These are phyloP conservation scores for Chionomys nivalis DNA, from an alignment of 2,113 vertebrate species.

Conservation along the genomic window DNA sequence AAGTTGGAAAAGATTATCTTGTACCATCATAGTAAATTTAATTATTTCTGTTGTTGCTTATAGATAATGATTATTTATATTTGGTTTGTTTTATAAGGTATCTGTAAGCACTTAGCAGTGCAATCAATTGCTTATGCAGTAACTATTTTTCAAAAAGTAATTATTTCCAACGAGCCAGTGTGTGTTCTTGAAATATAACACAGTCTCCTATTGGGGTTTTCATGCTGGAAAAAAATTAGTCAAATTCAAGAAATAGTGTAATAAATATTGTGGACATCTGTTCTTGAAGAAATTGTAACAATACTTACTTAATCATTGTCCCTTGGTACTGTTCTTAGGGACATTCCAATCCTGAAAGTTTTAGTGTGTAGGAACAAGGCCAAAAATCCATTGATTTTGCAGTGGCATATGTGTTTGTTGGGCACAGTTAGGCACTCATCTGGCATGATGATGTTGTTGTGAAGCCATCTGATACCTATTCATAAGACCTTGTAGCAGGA, in stretches of 20 bases:
- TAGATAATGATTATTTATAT: slow-evolving; percentile 67
- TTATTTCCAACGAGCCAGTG: slow-evolving; percentile 55
- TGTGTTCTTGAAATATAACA: slow-evolving; percentile 48
- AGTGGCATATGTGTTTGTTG: slow-evolving; percentile 45
- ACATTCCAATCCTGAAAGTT: not conserved
- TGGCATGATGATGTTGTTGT: slow-evolving; percentile 1
- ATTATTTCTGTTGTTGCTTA: slow-evolving; percentile 66
- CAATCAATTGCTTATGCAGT: slow-evolving; percentile 70
- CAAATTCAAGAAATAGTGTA: slow-evolving; percentile 33
- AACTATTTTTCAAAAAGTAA: slow-evolving; percentile 73
- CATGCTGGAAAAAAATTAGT: not conserved
- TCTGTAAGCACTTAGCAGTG: slow-evolving; percentile 54
- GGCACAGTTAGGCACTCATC: not conserved
- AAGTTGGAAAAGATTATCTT: slow-evolving; percentile 60
- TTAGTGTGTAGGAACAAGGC: not conserved
- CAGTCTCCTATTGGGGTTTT: slow-evolving; percentile 17
- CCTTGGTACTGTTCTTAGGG: slow-evolving; percentile 1
- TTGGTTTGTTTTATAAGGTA: slow-evolving; percentile 64
- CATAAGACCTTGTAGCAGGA: not conserved
- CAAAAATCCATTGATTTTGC: slow-evolving; percentile 19
- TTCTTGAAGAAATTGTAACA: slow-evolving; percentile 39
- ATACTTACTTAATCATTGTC: slow-evolving; percentile 42
- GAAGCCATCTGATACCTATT: slow-evolving; percentile 33
- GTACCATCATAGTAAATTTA: slow-evolving; percentile 65
- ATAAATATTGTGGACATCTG: slow-evolving; percentile 61